Base-by-base conservation (phyloP, 53 echinoderm and acorn worm genomes). In the Actinopyga echinites region DNA sequence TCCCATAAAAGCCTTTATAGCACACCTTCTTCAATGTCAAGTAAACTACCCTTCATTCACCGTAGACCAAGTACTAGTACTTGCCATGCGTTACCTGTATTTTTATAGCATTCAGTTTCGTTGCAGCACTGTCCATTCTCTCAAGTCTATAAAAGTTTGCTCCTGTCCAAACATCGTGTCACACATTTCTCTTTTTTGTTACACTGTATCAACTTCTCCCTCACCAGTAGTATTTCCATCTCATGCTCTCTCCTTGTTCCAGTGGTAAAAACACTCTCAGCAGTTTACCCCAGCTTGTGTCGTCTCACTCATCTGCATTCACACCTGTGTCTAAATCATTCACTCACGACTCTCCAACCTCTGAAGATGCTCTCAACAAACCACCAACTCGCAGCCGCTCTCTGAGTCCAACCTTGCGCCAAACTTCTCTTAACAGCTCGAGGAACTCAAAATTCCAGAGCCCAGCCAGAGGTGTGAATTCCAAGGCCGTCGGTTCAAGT, bases 321-420 rank as follows among this genome's bases (percentile, higher is more conserved):
- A 71, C 68, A 17, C 60, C 62, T 34, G 37, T 69, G 6, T 78
- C 78, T 20, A 78, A 35, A 28, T 65, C 67, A n/a, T 84, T 65
- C 29, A 55, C 84, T 13, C 81, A 60, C 20, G 84, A 84, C 30
- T 42, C 84, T 26, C 66, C 89, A 23, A 65, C 89, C 21, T 64
- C 88, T 21, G 61, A 74, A 32, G 88, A 78, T 19, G 64, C 65
- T 33, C 77, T 65, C 28, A 64, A 56, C 10, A 42, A 61, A 30
- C 83, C 62, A 20, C 87, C 83, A 60, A 30, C 79, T 65, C 80
- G 94, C 17, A 95, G 95, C 65, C 89, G 95, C 4, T 95, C 95
- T 17, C 83, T 95, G 58, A 95, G 95, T 57, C 95, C 95, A 15
- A 85, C 85, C 29, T 92, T 92, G 6, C 91, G 95, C 42, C 85